Evolutionary conservation across 2,888 invertebrate genomes (phyloP), one percentile per base, ranked within the genome.

Genomic region (Hypsopygia costalis): DNA sequence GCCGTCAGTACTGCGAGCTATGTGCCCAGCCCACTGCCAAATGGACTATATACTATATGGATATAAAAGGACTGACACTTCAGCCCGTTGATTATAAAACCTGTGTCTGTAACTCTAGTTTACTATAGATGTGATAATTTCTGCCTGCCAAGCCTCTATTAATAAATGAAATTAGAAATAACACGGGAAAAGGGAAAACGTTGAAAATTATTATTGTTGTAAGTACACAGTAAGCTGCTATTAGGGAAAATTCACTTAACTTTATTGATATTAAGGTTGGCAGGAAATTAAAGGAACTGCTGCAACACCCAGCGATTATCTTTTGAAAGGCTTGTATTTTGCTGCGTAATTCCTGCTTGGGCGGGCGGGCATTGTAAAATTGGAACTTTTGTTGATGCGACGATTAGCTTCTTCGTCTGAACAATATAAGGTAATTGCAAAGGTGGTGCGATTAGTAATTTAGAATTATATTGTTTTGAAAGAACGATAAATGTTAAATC

Each of bases 271-370:
- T 37, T 31, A 37, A 31, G 36, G 30, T 30, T 33, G 8, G 30
- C 31, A 40, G 39, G 43, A 43, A 40, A 43, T 43, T 36, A 43
- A 40, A 39, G 39, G 38, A 40, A 31, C 36, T 34, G 34, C 32
- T 25, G 11, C 34, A 34, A 36, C 36, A 29, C 33, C 27, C 28
- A 16, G 31, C 21, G 47, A 47, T 47, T 43, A 46, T 46, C 47
- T 41, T 44, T 20, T 20, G 28, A 28, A 37, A 39, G 25, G 28
- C 22, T 33, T 33, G 33, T 34, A 37, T 37, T 37, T 33, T 28
- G 33, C 33, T 21, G 20, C 25, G 39, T 33, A 39, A 39, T 33
- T 32, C 27, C 11, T 8, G 28, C 33, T 25, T 6, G 20, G 27
- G 12, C 1, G 12, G 31, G 12, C n/a, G 11, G 16, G 9, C 10